A percentile compares a stretch with the other conserved stretches of the same genome.
Conservation (phyloP, 2,113 vertebrate genomes). For the Scopus umbretta region DNA sequence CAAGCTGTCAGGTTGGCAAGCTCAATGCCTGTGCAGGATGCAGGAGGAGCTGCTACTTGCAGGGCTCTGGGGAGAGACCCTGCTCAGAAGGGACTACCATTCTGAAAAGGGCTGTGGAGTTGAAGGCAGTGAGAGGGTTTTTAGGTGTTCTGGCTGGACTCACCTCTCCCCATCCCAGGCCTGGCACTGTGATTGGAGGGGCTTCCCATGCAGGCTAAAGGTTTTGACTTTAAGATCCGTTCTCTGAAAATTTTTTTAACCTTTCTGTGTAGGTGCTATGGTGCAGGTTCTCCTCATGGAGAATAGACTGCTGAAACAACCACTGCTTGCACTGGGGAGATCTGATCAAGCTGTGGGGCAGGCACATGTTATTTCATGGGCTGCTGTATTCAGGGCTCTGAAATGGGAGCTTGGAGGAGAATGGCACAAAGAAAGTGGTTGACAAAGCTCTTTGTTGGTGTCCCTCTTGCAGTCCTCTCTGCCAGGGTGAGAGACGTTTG, state of each 20-base stretch:
- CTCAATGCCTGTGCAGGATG: neutral
- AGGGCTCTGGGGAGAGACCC: too few species aligned
- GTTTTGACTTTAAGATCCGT: neutral
- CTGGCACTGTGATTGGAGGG: neutral
- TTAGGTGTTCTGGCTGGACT: neutral
- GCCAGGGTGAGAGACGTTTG: neutral
- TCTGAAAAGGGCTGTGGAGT: neutral
- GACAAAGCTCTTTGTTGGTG: neutral
- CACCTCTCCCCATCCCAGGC: neutral
- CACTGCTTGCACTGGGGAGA: neutral
- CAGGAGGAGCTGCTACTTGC: neutral
- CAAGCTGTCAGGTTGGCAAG: neutral
- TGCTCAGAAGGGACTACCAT: neutral
- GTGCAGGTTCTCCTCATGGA: neutral
- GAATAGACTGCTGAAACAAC: neutral
- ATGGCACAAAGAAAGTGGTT: neutral
- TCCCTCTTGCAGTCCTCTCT: neutral
- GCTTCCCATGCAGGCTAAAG: neutral
- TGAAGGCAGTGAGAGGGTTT: neutral
- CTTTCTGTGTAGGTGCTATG: neutral
- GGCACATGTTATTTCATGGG: neutral
- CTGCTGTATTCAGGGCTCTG: neutral
- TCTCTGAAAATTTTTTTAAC: neutral
- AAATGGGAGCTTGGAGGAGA: neutral
- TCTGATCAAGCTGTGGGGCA: neutral